phyloP scores from a whole-genome alignment of 2,113 vertebrate species.

The Progne subis region DNA sequence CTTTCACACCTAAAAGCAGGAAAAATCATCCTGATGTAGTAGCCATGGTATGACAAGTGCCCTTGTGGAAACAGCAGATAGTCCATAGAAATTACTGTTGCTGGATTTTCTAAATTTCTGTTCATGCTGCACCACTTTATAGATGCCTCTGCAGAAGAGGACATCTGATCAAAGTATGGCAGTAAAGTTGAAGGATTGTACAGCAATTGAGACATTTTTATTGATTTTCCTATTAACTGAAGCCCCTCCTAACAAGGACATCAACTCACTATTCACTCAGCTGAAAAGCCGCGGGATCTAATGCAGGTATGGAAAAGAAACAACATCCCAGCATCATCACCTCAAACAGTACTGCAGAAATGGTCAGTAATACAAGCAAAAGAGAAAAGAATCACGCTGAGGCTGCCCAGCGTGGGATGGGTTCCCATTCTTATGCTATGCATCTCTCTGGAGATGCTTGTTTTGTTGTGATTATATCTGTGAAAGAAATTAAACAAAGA shows the following conservation, averaged over 20 bases:
- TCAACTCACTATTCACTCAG: neutral
- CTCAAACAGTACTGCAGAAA: neutral
- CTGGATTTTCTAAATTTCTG: neutral
- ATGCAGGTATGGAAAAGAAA: neutral
- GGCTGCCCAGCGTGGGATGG: neutral
- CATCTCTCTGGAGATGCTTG: neutral
- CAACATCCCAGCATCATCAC: neutral
- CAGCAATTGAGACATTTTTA: neutral
- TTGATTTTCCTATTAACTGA: neutral
- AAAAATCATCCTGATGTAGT: neutral
- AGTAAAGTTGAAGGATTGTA: neutral
- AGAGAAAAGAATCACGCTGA: fast-evolving
- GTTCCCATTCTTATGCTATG: neutral
- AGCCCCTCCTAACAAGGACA: neutral
- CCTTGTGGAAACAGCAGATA: neutral
- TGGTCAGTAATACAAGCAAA: neutral
- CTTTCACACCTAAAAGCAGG: neutral
- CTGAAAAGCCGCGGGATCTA: neutral
- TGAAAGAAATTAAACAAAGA: neutral
- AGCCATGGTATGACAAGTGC: neutral
- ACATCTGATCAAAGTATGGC: neutral
- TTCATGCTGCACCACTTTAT: neutral
- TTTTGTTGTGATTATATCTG: neutral
- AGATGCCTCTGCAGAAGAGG: neutral
- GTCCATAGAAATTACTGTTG: neutral